Evolutionary conservation across 2,797 vertebrate genomes (phyloP).

Genomic region (Heteromormyrus szaboi): DNA sequence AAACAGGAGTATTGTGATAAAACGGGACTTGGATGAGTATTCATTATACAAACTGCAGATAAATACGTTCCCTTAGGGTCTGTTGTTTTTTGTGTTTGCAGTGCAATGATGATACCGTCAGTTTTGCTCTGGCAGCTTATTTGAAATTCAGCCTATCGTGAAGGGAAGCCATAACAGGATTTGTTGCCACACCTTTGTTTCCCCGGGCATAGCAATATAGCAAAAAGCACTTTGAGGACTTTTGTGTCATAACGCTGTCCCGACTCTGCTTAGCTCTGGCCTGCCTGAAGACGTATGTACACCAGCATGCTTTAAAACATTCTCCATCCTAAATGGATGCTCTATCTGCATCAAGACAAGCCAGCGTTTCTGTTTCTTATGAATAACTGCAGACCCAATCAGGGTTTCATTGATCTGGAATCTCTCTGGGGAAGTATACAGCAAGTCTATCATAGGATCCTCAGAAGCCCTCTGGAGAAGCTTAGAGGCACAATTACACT

Average conservation of each 20-base stretch:
- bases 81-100: conserved; percentile 22
- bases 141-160: conserved; percentile 15
- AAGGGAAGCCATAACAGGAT: not conserved
- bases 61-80: conserved; percentile 11
- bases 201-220: not conserved
- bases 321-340: not conserved
- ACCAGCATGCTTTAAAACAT: not conserved
- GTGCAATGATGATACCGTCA: conserved; percentile 12
- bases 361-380: not conserved
- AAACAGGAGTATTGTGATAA: conserved; percentile 22
- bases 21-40: conserved; percentile 16
- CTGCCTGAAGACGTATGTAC: not conserved
- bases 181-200: not conserved
- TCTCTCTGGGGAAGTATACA: not conserved
- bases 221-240: not conserved
- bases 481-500: not conserved
- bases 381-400: not conserved
- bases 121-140: conserved; percentile 17
- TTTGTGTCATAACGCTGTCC: not conserved
- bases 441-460: not conserved
- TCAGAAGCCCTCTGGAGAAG: not conserved
- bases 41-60: conserved; percentile 27
- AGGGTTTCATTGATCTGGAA: not conserved
- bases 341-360: not conserved
- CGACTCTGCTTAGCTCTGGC: not conserved